Evolutionary conservation across 2,113 vertebrate genomes (phyloP).

Genomic region (Scophthalmus maximus): DNA sequence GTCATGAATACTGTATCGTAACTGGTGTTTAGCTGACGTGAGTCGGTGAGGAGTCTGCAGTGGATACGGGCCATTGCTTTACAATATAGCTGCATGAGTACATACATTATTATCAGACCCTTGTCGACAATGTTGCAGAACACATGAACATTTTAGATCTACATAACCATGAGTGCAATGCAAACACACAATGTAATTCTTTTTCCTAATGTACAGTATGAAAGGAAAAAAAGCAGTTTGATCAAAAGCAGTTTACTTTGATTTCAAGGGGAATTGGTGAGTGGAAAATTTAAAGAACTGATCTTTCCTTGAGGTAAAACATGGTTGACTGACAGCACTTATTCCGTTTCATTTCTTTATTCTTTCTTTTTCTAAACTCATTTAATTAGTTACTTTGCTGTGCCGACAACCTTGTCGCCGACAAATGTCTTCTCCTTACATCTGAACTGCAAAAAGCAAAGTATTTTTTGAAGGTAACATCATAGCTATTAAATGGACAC

Average conservation of each 20-base stretch:
- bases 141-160: not conserved
- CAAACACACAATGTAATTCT: not conserved
- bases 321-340: not conserved
- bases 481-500: no score
- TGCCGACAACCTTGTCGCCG: not conserved
- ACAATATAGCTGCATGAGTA: not conserved
- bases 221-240: not conserved
- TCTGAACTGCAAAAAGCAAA: not conserved
- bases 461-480: not conserved
- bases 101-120: not conserved
- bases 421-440: not conserved
- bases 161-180: not conserved
- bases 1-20: conserved; percentile 35
- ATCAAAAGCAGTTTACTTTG: not conserved
- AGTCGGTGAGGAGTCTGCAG: conserved; percentile 6
- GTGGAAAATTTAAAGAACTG: not conserved
- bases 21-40: conserved; percentile 14
- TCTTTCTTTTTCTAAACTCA: not conserved
- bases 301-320: not conserved
- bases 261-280: not conserved
- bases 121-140: not conserved
- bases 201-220: not conserved
- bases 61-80: not conserved
- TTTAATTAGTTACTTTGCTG: not conserved
- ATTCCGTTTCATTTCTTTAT: not conserved